Base-by-base conservation (phyloP, 2,888 invertebrate genomes). In the Axea sp. region DNA sequence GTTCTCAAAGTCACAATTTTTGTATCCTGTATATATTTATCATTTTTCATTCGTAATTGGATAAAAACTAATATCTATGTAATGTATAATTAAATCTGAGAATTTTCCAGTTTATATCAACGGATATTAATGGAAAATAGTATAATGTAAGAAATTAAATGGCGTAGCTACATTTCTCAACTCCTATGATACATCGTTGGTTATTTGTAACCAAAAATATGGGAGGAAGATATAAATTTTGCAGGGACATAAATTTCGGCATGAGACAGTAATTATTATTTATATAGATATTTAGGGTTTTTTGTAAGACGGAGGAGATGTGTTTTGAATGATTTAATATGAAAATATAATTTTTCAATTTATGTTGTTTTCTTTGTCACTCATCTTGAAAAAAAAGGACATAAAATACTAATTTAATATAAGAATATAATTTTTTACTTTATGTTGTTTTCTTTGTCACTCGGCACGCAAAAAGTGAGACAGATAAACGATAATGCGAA, bases 221-320 rank as follows among this genome's bases (percentile, higher is more conserved):
- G 30, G 8, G 45, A 65, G 65, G 53, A 55, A 65, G 65, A 55
- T 26, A 65, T 65, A 65, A 55, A 65, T 55, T 65, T 53, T 30
- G 30, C 9, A n/a, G 37, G 8, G 7, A 45, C 45, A 45, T 45
- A 37, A 65, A 55, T 64, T 55, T 26, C 37, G 14, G 11, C 19
- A n/a, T 33, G 55, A 45, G 15, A 24, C 22, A 6, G 45, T 47
- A 37, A 55, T 65, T 55, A 65, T 65, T 64, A 49, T n/a, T n/a
- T n/a, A 64, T 35, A 53, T 22, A 28, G 39, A 43, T 45, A 28
- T 43, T 39, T 43, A 19, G 12, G n/a, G 31, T 51, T 43, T 53
- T 51, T 62, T 41, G 51, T 51, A 41, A 41, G 24, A 17, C 24
- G 14, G 24, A 19, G 39, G 39, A n/a, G 5, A 19, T 19, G 9